Evolutionary conservation across 2,888 invertebrate genomes (phyloP).

Genomic region (Epistrophella euchroma): DNA sequence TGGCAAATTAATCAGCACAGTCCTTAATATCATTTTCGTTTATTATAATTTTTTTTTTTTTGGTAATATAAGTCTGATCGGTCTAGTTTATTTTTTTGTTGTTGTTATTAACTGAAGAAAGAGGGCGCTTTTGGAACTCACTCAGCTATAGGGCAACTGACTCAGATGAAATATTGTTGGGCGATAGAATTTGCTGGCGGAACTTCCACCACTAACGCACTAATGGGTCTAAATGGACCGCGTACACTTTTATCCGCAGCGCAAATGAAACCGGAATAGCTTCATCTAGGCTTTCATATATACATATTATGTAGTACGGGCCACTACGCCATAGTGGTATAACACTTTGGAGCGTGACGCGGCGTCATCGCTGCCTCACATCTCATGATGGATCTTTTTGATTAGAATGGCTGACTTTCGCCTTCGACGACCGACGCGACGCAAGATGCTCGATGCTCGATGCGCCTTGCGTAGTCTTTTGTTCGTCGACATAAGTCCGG

Average conservation of each 20-base stretch:
- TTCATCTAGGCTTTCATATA: conserved; percentile 56
- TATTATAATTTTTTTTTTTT: conserved; percentile 45
- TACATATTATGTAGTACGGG: not conserved
- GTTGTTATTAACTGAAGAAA: conserved; percentile 13
- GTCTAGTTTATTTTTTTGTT: conserved; percentile 32
- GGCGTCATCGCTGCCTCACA: conserved; percentile 65
- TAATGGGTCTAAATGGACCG: conserved; percentile 73
- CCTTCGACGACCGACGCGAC: conserved; percentile 54
- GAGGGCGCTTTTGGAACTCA: conserved; percentile 10
- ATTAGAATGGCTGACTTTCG: conserved; percentile 71
- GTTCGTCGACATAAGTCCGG: conserved; percentile 44
- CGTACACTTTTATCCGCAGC: conserved; percentile 58
- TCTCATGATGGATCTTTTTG: conserved; percentile 74
- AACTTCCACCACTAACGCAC: conserved; percentile 54
- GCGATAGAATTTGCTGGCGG: conserved; percentile 63
- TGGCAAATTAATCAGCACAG: conserved; percentile 69
- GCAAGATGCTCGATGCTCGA: conserved; percentile 15
- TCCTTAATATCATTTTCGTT: conserved; percentile 68
- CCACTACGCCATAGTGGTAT: not conserved
- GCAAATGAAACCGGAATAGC: conserved; percentile 62
- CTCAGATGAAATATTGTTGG: conserved; percentile 64
- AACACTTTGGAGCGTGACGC: conserved; percentile 25
- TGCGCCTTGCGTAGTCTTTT: conserved; percentile 62
- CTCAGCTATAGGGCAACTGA: conserved; percentile 18
- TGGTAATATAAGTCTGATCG: conserved; percentile 28